Percentiles rank a stretch among this genome's conserved stretches.
phyloP scores from a whole-genome alignment of 2,888 invertebrate species.

The Smittia aterrima region DNA sequence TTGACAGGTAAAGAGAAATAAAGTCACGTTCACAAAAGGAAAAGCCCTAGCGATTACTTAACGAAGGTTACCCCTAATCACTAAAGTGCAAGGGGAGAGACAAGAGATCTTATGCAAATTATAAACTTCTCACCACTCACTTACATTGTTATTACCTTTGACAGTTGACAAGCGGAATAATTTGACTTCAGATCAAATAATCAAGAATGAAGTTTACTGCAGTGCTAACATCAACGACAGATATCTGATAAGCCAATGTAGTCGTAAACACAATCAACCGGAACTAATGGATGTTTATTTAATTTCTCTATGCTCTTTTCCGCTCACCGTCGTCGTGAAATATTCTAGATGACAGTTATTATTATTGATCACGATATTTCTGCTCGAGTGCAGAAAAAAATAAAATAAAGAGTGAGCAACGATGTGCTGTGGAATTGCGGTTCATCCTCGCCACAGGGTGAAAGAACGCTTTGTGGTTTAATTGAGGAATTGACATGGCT shows the following conservation, averaged over 20 bases:
- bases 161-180: too few relatives aligned
- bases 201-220: background rate
- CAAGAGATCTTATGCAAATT: too few relatives aligned
- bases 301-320: background rate
- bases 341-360: background rate
- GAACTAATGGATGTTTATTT: background rate
- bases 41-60: too few relatives aligned
- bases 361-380: constrained; percentile 7
- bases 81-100: too few relatives aligned
- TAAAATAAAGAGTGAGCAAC: background rate
- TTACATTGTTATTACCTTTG: too few relatives aligned
- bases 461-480: background rate
- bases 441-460: background rate
- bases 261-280: background rate
- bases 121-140: too few relatives aligned
- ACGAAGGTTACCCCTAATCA: too few relatives aligned
- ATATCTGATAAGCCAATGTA: background rate
- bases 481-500: constrained; percentile 1
- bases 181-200: too few relatives aligned
- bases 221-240: background rate
- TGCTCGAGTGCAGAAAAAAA: background rate
- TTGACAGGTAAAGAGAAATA: too few relatives aligned
- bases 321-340: background rate
- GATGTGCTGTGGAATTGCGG: background rate
- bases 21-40: too few relatives aligned